A percentile compares a stretch with the other conserved stretches of the same genome.
Evolutionary conservation across 2,888 invertebrate species (phyloP).

Genomic region (Aphodius sticticus): DNA sequence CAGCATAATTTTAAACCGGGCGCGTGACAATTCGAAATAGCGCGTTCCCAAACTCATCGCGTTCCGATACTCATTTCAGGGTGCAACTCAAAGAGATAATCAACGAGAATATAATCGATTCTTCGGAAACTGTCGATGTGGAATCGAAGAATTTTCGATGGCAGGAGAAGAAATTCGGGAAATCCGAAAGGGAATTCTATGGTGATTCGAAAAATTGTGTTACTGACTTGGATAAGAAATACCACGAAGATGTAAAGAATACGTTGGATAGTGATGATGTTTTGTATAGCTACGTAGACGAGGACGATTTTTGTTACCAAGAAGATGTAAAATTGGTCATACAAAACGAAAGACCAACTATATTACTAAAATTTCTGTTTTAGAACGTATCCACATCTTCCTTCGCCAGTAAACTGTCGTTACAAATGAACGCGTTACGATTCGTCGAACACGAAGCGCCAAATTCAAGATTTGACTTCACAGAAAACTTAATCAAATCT

Average conservation of each 20-base stretch:
- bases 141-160: conserved; percentile 57
- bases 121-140: conserved; percentile 46
- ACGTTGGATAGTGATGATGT: conserved; percentile 55
- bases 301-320: conserved; percentile 63
- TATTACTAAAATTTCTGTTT: conserved; percentile 7
- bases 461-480: conserved; percentile 42
- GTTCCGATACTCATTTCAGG: conserved; percentile 31
- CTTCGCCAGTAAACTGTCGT: background rate
- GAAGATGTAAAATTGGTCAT: conserved; percentile 44
- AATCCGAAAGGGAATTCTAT: conserved; percentile 68
- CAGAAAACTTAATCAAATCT: conserved; percentile 43
- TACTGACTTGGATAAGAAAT: conserved; percentile 68
- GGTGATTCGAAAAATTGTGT: conserved; percentile 68
- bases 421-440: conserved; percentile 11
- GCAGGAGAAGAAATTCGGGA: conserved; percentile 78
- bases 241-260: conserved; percentile 59
- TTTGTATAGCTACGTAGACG: conserved; percentile 68
- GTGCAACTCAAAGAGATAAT: conserved; percentile 44
- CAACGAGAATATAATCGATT: conserved; percentile 20
- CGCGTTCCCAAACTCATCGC: background rate
- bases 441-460: background rate
- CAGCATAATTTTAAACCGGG: background rate
- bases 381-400: conserved; percentile 18
- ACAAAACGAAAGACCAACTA: background rate
- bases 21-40: background rate